Evolutionary conservation across 30 jellyfish, hydroid and myxozoan species (phyloP), one percentile per base, ranked within the genome.

Genomic region (Aurelia coerulea): DNA sequence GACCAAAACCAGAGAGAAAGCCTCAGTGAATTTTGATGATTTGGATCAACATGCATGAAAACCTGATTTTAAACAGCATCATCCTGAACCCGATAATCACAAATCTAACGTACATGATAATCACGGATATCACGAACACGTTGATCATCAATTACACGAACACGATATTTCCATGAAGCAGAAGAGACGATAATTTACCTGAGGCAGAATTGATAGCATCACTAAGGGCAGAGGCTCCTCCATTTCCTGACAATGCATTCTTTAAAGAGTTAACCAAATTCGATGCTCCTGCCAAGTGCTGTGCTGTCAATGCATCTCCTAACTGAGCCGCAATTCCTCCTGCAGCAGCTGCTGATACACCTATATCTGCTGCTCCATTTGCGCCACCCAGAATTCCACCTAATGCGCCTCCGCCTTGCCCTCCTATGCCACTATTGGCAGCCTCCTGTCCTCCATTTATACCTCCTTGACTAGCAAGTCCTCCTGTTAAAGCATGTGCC

Each of bases 121-220:
- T 46, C 56, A 7, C 56, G 15, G 8, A 46, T 46, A 6, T 1
- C 56, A 46, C 56, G 56, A 2, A 46, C 15, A 46, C 56, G 8
- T 46, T 6, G 2, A 46, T 46, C 56, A 46, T 1, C 0, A 46
- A 46, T 7, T 46, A 46, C 56, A 46, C 15, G 56, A 6, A 46
- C 16, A 46, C 2, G 56, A 46, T 46, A 46, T 46, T 0, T 46
- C 14, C 13, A 42, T 42, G 12, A 46, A 4, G 15, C 15, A 46
- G 56, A 46, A 6, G 15, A 46, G 5, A 46, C 56, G 11, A 4
- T 9, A 7, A 46, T 46, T 17, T 60, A 84, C 93, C 88, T 23
- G 83, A 50, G 46, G 93, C 93, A 12, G 93, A 60, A 64, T 84
- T 84, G 10, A 84, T 84, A 15, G 93, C 93, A 62, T 84, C 93